These are phyloP conservation scores for Oophaga sylvatica DNA, from an alignment of 2,797 vertebrate genomes.

Conservation along the genomic window DNA sequence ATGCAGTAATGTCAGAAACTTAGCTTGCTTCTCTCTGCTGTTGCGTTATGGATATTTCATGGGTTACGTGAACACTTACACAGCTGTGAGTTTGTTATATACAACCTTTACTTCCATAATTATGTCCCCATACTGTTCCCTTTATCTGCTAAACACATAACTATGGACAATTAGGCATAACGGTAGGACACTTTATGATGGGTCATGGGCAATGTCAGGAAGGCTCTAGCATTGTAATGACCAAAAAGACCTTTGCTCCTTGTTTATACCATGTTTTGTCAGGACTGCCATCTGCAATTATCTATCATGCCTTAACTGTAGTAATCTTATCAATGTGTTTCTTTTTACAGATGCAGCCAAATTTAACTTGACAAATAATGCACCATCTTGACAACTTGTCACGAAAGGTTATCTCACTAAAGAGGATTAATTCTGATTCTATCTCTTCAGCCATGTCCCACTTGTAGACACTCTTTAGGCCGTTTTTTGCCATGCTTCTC, in stretches of 20 bases:
- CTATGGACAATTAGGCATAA: not conserved
- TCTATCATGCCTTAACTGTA: not conserved
- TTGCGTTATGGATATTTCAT: not conserved
- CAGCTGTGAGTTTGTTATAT: not conserved
- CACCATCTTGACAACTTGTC: no score
- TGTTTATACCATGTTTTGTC: not conserved
- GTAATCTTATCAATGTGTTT: not conserved
- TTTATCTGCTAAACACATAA: not conserved
- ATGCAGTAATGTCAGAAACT: conserved; percentile 24
- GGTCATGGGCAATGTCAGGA: not conserved
- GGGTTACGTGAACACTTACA: conserved; percentile 9
- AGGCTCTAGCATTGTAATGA: not conserved
- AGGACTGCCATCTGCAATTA: not conserved
- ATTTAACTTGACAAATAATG: no score
- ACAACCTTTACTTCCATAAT: not conserved
- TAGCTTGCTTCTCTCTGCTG: not conserved
- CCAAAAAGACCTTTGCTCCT: not conserved
- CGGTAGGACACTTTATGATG: not conserved
- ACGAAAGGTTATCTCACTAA: no score
- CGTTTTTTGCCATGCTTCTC: no score
- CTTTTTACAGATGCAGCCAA: no score
- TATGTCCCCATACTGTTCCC: not conserved
- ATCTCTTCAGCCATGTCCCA: no score
- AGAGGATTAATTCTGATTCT: no score
- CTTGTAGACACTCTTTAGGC: no score